These are phyloP conservation scores for Heliconius melpomene DNA, from an alignment of 1,140 invertebrate species.

Conservation along the genomic window DNA sequence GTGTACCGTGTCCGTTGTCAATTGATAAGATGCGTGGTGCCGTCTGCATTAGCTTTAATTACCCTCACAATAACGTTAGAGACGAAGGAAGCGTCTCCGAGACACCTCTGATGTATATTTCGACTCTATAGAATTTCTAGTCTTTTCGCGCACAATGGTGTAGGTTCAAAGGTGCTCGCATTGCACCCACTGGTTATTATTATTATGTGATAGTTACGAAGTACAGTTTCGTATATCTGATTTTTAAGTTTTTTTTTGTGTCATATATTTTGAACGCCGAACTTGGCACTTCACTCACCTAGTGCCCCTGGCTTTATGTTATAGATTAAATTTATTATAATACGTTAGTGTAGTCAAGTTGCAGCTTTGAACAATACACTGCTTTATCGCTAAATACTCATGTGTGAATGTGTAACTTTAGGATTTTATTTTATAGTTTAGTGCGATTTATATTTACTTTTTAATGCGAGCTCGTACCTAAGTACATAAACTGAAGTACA, in stretches of 20 bases:
- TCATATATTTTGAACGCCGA: slow-evolving; percentile 71
- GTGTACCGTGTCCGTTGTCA: slow-evolving; percentile 17
- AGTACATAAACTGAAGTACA: slow-evolving; percentile 77
- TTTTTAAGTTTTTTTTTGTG: slow-evolving; percentile 66
- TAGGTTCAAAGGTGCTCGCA: slow-evolving; percentile 68
- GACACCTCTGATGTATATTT: slow-evolving; percentile 11
- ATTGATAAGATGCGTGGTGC: slow-evolving; percentile 46
- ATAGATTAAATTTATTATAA: slow-evolving; percentile 65
- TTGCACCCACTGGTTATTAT: slow-evolving; percentile 64
- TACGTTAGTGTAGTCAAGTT: slow-evolving; percentile 73
- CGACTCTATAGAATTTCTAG: slow-evolving; percentile 66
- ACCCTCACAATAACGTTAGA: slow-evolving; percentile 26
- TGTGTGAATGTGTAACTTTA: slow-evolving; percentile 76
- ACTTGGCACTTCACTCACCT: slow-evolving; percentile 61
- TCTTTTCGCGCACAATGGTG: slow-evolving; percentile 76
- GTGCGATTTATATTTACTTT: slow-evolving; percentile 54
- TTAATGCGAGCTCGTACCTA: slow-evolving; percentile 73
- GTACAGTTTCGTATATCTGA: slow-evolving; percentile 60
- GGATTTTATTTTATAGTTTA: no score
- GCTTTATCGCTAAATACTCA: slow-evolving; percentile 80
- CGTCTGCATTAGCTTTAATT: slow-evolving; percentile 70
- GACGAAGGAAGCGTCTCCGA: slow-evolving; percentile 9
- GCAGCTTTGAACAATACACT: slow-evolving; percentile 79
- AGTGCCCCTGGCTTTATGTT: slow-evolving; percentile 76
- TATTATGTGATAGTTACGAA: slow-evolving; percentile 64